Evolutionary conservation across 1,140 invertebrate species (phyloP).

Genomic region (Melipona quadrifasciata): DNA sequence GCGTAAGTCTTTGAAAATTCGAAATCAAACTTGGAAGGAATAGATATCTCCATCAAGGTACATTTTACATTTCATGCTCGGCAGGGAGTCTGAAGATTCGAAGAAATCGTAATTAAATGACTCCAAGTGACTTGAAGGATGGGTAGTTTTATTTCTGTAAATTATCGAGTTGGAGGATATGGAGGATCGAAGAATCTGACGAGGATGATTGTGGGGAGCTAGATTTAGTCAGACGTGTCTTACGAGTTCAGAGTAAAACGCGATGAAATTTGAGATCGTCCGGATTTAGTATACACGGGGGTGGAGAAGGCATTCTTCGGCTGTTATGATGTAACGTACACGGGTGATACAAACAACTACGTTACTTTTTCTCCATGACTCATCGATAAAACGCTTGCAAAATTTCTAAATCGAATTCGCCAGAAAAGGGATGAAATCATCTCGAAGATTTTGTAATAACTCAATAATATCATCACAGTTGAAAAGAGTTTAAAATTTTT

Average conservation of each 20-base stretch:
- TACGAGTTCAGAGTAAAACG: neutral
- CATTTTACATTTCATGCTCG: neutral
- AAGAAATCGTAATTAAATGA: neutral
- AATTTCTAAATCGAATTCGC: neutral
- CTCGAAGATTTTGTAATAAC: neutral
- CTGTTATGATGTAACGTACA: constrained; percentile 23
- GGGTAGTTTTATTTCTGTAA: neutral
- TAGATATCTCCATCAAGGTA: too few relatives aligned
- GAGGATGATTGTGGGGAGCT: neutral
- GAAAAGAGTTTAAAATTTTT: too few relatives aligned
- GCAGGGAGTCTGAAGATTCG: neutral
- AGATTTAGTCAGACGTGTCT: neutral
- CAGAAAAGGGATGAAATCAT: neutral
- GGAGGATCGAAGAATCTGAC: neutral
- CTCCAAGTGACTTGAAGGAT: neutral
- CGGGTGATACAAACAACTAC: neutral
- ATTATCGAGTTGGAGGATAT: too few relatives aligned
- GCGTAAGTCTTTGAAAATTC: too few relatives aligned
- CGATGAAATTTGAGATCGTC: constrained; percentile 36
- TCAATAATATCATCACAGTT: too few relatives aligned
- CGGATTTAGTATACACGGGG: constrained; percentile 25
- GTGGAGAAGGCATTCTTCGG: neutral
- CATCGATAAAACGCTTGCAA: neutral
- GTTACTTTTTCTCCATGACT: neutral
- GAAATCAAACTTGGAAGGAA: too few relatives aligned